phyloP scores from a whole-genome alignment of 2,113 vertebrate species.

The Callionymus lyra region DNA sequence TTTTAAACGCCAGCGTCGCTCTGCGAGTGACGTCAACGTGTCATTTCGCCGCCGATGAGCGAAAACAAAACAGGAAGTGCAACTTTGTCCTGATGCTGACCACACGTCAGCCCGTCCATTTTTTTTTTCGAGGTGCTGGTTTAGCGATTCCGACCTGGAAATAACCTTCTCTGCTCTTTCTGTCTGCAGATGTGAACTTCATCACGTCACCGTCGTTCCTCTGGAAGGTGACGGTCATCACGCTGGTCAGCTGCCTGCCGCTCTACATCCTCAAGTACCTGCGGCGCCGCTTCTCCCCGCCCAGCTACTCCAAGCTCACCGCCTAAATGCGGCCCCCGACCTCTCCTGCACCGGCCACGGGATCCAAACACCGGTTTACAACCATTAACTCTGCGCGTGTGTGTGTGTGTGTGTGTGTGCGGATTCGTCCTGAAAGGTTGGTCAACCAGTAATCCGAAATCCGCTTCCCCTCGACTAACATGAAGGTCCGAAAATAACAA shows the following conservation, averaged over 20 bases:
- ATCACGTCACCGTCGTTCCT: conserved; percentile 88
- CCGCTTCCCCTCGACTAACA: too few relatives aligned
- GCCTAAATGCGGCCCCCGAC: conserved; percentile 59
- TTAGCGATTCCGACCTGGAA: neutral
- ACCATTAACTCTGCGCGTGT: too few relatives aligned
- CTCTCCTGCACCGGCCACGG: neutral
- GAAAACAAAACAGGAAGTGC: too few relatives aligned
- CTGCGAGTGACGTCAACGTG: too few relatives aligned
- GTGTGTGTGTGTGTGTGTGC: too few relatives aligned
- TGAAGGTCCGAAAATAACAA: too few relatives aligned
- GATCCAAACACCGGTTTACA: neutral
- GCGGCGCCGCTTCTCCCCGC: conserved; percentile 88
- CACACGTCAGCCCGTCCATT: too few relatives aligned
- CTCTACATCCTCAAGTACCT: conserved; percentile 97
- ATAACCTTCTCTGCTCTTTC: neutral
- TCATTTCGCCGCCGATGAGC: too few relatives aligned
- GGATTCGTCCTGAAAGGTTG: neutral
- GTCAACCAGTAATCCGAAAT: too few relatives aligned
- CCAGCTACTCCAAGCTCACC: conserved; percentile 94
- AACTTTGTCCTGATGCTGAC: too few relatives aligned
- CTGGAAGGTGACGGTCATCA: conserved; percentile 96
- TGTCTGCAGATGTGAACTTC: conserved; percentile 85
- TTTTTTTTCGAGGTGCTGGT: too few relatives aligned
- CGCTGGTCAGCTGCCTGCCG: conserved; percentile 93
- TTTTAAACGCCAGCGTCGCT: too few relatives aligned